These are phyloP conservation scores for mouse (Mus musculus) DNA, from an alignment of 2,113 vertebrate genomes.

Conservation along the genomic window GRCm39 chr6:123116001-123116500, in stretches of 20 bases:
- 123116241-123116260: not conserved
- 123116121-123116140: not conserved
- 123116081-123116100: not conserved
- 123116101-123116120: not conserved
- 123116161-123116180: not conserved
- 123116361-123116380: constrained; percentile 59
- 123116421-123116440: not conserved
- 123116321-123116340: constrained; percentile 18
- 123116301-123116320: constrained; percentile 41
- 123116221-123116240: constrained; percentile 67
- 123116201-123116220: constrained; percentile 39
- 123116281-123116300: accelerated
- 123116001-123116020: not conserved
- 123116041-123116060: not conserved
- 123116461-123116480: not conserved
- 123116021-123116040: not conserved
- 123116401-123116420: not conserved
- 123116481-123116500: not conserved
- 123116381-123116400: not conserved
- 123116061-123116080: not conserved
- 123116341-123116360: constrained; percentile 56
- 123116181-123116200: not conserved
- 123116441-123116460: not conserved
- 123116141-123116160: not conserved
- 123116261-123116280: constrained; percentile 50